Conservation (phyloP, 2,797 vertebrate species). For the Luscinia luscinia region DNA sequence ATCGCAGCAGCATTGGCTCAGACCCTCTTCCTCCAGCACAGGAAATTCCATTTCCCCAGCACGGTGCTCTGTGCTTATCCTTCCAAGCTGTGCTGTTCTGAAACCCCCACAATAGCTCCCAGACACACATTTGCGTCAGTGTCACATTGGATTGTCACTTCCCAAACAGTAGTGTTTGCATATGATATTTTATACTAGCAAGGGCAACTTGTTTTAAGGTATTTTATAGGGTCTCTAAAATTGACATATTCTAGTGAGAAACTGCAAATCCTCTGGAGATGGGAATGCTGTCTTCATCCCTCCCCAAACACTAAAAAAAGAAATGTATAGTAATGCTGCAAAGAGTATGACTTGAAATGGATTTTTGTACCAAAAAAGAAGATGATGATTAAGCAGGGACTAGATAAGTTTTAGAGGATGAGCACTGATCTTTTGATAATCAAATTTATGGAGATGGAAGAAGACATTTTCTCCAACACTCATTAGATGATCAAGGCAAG, state of each 20-base stretch:
- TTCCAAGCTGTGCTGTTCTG: constrained; percentile 47
- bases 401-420: neutral
- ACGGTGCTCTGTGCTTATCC: neutral
- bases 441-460: neutral
- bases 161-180: neutral
- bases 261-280: neutral
- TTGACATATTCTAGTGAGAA: neutral
- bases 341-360: neutral
- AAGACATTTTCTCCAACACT: neutral
- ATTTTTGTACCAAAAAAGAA: neutral
- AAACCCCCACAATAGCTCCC: constrained; percentile 22
- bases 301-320: neutral
- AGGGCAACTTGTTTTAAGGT: neutral
- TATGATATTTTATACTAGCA: neutral
- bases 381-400: neutral
- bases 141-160: constrained; percentile 10
- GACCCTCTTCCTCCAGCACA: constrained; percentile 30
- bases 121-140: constrained; percentile 1
- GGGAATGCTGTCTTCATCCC: neutral
- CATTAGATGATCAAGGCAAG: neutral
- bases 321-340: neutral
- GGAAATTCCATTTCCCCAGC: constrained; percentile 59
- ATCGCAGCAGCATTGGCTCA: constrained; percentile 48
- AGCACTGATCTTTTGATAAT: neutral
- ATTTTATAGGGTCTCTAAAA: neutral